A percentile compares a stretch with the other conserved stretches of the same genome.
These are phyloP conservation scores for Ctenopoma multispine DNA, from an alignment of 2,797 vertebrate species.

Conservation along the genomic window DNA sequence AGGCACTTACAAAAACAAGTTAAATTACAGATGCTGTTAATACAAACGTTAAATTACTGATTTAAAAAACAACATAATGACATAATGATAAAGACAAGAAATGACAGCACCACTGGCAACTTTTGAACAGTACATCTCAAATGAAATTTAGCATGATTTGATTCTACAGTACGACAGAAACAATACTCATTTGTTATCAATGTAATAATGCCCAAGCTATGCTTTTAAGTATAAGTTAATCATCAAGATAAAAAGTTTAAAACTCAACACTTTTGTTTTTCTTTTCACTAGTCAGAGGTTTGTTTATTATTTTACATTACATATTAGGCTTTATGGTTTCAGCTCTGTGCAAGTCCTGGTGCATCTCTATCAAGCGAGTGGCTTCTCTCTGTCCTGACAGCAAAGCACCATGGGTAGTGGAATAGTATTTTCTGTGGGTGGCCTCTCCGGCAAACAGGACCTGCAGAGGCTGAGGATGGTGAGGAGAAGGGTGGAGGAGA, in stretches of 20 bases:
- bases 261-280: conserved; percentile 75
- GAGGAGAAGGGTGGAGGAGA: background rate
- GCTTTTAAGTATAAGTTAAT: conserved; percentile 73
- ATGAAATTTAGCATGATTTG: conserved; percentile 84
- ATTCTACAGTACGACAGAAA: conserved; percentile 85
- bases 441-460: conserved; percentile 99
- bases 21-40: conserved; percentile 85
- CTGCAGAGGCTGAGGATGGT: conserved; percentile 90
- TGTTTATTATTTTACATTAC: conserved; percentile 65
- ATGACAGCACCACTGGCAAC: conserved; percentile 85
- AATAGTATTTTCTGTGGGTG: conserved; percentile 99
- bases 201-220: conserved; percentile 81
- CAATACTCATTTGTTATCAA: conserved; percentile 75
- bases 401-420: conserved; percentile 99
- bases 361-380: conserved; percentile 92
- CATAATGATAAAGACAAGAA: conserved; percentile 80
- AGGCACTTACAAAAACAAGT: conserved; percentile 98
- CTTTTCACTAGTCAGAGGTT: conserved; percentile 88
- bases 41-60: conserved; percentile 82
- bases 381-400: conserved; percentile 98
- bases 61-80: conserved; percentile 60
- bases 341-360: conserved; percentile 92
- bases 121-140: conserved; percentile 84
- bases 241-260: conserved; percentile 72
- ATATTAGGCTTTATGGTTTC: conserved; percentile 85